Evolutionary conservation across 2,888 invertebrate species (phyloP), one percentile per base, ranked within the genome.

Genomic region (Labia minor): DNA sequence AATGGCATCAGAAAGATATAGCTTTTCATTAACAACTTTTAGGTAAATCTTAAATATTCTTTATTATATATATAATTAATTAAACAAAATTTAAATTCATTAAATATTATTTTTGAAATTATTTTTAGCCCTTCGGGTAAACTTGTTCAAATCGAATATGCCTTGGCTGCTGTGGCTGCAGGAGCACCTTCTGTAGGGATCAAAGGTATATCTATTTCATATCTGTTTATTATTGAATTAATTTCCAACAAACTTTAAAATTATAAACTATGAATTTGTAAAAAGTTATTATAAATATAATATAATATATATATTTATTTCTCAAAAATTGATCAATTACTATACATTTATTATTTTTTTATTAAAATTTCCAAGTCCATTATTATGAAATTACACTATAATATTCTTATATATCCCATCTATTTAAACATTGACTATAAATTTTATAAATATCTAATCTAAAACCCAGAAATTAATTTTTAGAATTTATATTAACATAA

Each of bases 61-160:
- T n/a, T 37, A 19, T n/a, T 10, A 10, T 11, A 10, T 66, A 19
- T 6, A 19, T 63, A 64, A 33, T 67, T 61, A 63, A 62, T 66
- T n/a, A 8, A 63, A 11, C 33, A 18, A 19, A 14, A 61, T 62
- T 11, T 8, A 64, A n/a, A 2, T 19, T 67, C 10, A 18, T 18
- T 8, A 20, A 65, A 16, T 11, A 61, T 6, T 49, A 18, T 65
- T 21, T 6, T 19, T 33, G 61, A 72, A 70, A 74, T 76, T 74
- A 71, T 75, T 81, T 81, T 21, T 81, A 99, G 98, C 77, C 99
- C 99, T 18, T 98, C 98, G 20, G 99, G 99, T 72, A 99, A 99
- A 81, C 82, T 99, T 74, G 98, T 99, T 67, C 99, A 99, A 81
- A 96, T 99, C 73, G 99, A 99, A 82, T 99, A 99, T 90, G 99